These are phyloP conservation scores for Tretioscincus oriximinensis DNA, from an alignment of 2,113 vertebrate species.

Conservation along the genomic window DNA sequence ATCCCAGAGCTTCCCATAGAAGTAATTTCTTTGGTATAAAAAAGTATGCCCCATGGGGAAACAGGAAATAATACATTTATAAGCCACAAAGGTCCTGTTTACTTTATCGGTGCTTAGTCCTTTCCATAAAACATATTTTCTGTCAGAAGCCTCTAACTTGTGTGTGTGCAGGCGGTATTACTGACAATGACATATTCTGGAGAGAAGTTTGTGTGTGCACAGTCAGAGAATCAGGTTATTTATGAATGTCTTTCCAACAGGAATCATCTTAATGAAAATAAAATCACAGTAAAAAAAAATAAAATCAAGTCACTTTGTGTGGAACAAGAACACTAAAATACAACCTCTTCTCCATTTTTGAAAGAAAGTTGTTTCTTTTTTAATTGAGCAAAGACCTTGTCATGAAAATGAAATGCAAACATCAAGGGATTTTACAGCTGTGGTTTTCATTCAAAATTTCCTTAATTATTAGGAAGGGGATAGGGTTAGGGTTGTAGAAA, in stretches of 20 bases:
- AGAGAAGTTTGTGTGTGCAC: conserved; percentile 13
- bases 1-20: neutral
- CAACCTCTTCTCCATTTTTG: neutral
- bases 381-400: conserved; percentile 17
- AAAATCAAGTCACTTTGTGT: neutral
- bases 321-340: conserved; percentile 10
- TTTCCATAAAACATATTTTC: conserved; percentile 38
- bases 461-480: neutral
- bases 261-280: neutral
- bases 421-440: neutral
- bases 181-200: conserved; percentile 47
- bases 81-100: conserved; percentile 37
- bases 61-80: conserved; percentile 25
- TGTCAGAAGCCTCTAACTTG: conserved; percentile 9
- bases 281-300: too few relatives aligned
- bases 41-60: conserved; percentile 13
- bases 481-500: too few relatives aligned
- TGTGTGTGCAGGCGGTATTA: conserved; percentile 37
- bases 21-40: conserved; percentile 32
- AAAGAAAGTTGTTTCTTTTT: neutral
- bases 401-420: neutral
- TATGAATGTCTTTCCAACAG: neutral
- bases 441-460: conserved; percentile 23
- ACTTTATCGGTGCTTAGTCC: conserved; percentile 28
- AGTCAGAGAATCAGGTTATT: conserved; percentile 2